Percentiles rank a stretch among this genome's conserved stretches.
Evolutionary conservation across 2,888 invertebrate species (phyloP).

Genomic region (Leptopilina drosophilae): DNA sequence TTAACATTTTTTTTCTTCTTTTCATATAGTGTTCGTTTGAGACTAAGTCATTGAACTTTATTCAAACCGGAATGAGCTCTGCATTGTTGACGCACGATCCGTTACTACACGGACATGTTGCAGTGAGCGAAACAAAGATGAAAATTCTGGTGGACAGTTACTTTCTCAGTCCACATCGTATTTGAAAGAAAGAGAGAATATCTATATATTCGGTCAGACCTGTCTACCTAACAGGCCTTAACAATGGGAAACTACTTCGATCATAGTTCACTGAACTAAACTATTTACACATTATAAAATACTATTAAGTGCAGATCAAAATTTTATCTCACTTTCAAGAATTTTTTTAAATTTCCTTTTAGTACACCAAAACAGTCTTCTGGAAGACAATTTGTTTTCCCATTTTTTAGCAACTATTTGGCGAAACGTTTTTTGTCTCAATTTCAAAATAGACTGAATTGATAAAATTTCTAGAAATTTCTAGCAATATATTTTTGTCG

Average conservation of each 20-base stretch:
- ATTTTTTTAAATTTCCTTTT: neutral
- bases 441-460: too few relatives aligned
- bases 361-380: too few relatives aligned
- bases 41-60: slow-evolving; percentile 40
- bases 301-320: neutral
- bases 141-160: slow-evolving; percentile 40
- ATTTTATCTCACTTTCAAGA: neutral
- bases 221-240: slow-evolving; percentile 32
- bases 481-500: too few relatives aligned
- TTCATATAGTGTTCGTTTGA: slow-evolving; percentile 24
- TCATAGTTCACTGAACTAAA: slow-evolving; percentile 32
- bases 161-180: slow-evolving; percentile 25
- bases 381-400: too few relatives aligned
- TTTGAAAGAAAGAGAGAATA: slow-evolving; percentile 20
- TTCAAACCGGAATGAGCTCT: slow-evolving; percentile 41
- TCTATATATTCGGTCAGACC: slow-evolving; percentile 25
- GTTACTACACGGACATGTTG: slow-evolving; percentile 29
- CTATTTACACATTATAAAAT: neutral
- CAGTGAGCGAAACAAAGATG: slow-evolving; percentile 39
- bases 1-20: neutral
- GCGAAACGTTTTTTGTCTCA: too few relatives aligned
- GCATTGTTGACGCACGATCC: slow-evolving; percentile 41
- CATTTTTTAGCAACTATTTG: too few relatives aligned
- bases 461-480: too few relatives aligned
- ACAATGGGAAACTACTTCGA: slow-evolving; percentile 38